A percentile compares a stretch with the other conserved stretches of the same genome.
phyloP scores from a whole-genome alignment of 2,113 vertebrate species.

The Monopterus albus region DNA sequence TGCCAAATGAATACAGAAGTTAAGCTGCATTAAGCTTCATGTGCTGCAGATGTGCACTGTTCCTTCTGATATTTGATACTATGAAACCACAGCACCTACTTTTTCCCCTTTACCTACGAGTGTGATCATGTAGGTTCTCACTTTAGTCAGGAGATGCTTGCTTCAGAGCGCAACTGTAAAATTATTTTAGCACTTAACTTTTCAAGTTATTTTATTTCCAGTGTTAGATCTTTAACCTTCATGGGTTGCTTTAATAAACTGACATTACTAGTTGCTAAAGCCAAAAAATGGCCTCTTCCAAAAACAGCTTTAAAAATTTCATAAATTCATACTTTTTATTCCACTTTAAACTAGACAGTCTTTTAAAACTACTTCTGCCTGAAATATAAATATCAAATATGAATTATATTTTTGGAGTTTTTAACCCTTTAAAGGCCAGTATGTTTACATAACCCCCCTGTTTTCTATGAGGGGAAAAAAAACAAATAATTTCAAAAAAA shows the following conservation, averaged over 20 bases:
- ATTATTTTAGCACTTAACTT: not conserved
- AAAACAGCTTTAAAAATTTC: no score
- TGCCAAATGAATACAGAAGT: constrained; percentile 9
- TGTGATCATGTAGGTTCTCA: constrained; percentile 6
- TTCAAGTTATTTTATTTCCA: not conserved
- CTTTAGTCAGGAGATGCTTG: not conserved
- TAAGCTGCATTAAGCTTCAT: constrained; percentile 67
- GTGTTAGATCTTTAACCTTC: constrained; percentile 6
- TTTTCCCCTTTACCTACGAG: not conserved
- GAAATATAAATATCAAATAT: no score
- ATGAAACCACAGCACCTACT: constrained; percentile 27
- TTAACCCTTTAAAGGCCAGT: no score
- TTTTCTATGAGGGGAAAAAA: no score
- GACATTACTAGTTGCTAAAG: not conserved
- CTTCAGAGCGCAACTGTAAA: not conserved
- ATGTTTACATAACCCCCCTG: no score
- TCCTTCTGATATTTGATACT: constrained; percentile 34
- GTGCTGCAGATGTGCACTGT: constrained; percentile 25
- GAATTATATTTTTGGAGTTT: no score
- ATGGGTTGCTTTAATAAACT: constrained; percentile 3
- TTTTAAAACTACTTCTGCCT: no score
- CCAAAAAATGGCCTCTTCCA: no score
- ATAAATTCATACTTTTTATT: no score
- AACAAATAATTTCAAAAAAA: no score
- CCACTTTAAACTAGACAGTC: no score